Evolutionary conservation across 1,140 invertebrate species (phyloP).

Genomic region (Aphidius gifuensis): DNA sequence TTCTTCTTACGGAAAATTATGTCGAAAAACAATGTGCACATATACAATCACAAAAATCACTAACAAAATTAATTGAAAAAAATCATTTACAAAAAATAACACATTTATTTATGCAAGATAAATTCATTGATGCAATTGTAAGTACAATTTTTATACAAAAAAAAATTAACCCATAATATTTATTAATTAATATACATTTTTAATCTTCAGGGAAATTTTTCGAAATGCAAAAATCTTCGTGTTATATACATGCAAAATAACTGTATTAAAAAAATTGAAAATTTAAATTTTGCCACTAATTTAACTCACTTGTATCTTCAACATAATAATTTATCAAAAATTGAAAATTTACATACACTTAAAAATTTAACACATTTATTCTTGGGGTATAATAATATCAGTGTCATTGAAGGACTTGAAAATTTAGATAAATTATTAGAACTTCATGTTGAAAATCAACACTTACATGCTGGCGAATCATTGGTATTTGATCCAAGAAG

Average conservation of each 20-base stretch:
- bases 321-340: conserved; percentile 64
- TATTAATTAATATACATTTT: not conserved
- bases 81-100: conserved; percentile 43
- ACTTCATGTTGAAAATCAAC: conserved; percentile 67
- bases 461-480: conserved; percentile 53
- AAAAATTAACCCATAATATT: conserved; percentile 10
- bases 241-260: conserved; percentile 68
- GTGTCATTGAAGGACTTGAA: conserved; percentile 67
- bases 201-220: conserved; percentile 53
- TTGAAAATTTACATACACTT: conserved; percentile 61
- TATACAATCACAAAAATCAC: conserved; percentile 34
- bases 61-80: conserved; percentile 35
- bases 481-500: conserved; percentile 69
- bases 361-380: conserved; percentile 64
- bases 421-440: conserved; percentile 60
- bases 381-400: conserved; percentile 65
- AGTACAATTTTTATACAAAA: conserved; percentile 32
- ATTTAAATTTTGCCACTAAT: conserved; percentile 59
- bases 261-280: conserved; percentile 59
- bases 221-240: conserved; percentile 53
- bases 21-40: conserved; percentile 39
- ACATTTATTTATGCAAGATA: conserved; percentile 57
- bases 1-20: conserved; percentile 31
- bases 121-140: conserved; percentile 54
- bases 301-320: conserved; percentile 67